These are phyloP conservation scores for Argya squamiceps DNA, from an alignment of 2,797 vertebrate genomes.

Conservation along the genomic window DNA sequence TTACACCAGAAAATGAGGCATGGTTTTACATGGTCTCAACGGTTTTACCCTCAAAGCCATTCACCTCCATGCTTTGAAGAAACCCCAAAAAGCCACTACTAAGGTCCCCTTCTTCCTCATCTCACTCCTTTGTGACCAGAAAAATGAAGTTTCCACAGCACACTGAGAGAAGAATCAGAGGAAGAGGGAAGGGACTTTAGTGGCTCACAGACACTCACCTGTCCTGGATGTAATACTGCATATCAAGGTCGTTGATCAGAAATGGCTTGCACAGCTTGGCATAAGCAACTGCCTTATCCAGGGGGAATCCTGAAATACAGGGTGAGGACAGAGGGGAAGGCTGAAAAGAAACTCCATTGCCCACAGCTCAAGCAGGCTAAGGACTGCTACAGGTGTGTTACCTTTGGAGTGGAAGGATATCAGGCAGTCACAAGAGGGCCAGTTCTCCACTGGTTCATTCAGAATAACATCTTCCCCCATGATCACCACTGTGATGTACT, in stretches of 20 bases:
- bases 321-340: background rate
- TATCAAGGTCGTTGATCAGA: slow-evolving; percentile 95
- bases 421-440: slow-evolving; percentile 97
- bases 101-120: background rate
- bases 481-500: slow-evolving; percentile 97
- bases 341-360: background rate
- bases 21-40: background rate
- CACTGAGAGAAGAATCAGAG: background rate
- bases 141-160: background rate
- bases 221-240: slow-evolving; percentile 99
- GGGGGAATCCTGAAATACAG: slow-evolving; percentile 87
- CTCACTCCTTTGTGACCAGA: background rate
- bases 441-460: slow-evolving; percentile 94
- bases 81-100: background rate
- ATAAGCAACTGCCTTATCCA: slow-evolving; percentile 97
- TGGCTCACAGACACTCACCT: slow-evolving; percentile 78
- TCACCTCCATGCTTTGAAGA: background rate
- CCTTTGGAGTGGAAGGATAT: slow-evolving; percentile 99
- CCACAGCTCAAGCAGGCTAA: background rate
- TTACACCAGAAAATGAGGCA: background rate
- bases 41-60: background rate
- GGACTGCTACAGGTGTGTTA: slow-evolving; percentile 38
- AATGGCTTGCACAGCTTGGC: slow-evolving; percentile 94
- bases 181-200: background rate
- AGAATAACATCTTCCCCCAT: slow-evolving; percentile 97